Evolutionary conservation across 2,797 vertebrate genomes (phyloP).

Genomic region (Gymnoscopelus microlampas): DNA sequence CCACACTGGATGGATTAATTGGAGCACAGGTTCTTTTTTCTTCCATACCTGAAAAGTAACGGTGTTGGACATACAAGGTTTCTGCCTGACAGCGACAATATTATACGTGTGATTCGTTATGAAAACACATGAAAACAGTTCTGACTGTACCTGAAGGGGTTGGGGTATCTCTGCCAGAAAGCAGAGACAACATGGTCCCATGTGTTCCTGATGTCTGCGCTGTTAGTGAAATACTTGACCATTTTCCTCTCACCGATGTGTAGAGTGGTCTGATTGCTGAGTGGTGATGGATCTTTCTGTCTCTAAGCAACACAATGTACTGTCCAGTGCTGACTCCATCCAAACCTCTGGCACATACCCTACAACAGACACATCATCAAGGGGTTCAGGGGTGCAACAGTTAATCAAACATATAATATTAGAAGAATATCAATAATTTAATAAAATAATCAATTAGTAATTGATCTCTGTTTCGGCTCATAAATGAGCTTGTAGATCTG

Average conservation of each 20-base stretch:
- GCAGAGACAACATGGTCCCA: constrained; percentile 84
- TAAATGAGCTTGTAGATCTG: too few species aligned
- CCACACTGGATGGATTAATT: too few species aligned
- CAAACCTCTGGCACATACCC: constrained; percentile 43
- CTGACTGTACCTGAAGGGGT: constrained; percentile 80
- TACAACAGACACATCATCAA: constrained; percentile 30
- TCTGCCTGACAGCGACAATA: neutral
- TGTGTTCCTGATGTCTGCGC: constrained; percentile 71
- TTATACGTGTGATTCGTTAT: neutral
- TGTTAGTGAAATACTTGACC: constrained; percentile 81
- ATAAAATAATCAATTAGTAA: too few species aligned
- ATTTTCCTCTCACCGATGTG: constrained; percentile 58
- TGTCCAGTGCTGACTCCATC: constrained; percentile 67
- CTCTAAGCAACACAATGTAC: constrained; percentile 35
- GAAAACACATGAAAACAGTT: neutral
- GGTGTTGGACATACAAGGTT: neutral
- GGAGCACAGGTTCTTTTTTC: too few species aligned
- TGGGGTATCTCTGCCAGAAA: constrained; percentile 85
- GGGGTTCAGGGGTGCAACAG: neutral
- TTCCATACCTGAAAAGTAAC: too few species aligned
- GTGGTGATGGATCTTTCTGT: constrained; percentile 22
- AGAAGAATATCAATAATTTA: too few species aligned
- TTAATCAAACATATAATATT: too few species aligned
- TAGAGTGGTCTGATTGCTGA: constrained; percentile 32
- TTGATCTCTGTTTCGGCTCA: too few species aligned